phyloP scores from a whole-genome alignment of 2,113 vertebrate species.

The Balaenoptera acutorostrata region DNA sequence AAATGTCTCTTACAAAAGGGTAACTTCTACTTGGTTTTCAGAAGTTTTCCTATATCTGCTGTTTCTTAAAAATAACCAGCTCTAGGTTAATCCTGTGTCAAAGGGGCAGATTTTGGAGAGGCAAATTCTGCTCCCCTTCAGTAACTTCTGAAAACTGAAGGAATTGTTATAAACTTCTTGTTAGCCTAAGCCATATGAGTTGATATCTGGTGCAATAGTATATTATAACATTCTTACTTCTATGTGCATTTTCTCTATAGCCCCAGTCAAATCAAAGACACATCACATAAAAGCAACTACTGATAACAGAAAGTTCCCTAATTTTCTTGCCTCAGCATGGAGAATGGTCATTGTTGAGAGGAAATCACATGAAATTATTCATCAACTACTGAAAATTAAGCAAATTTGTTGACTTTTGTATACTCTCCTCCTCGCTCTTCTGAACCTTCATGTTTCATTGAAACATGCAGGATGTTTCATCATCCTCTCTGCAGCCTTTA shows the following conservation, averaged over 20 bases:
- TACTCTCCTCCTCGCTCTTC: not conserved
- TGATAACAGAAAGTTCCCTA: not conserved
- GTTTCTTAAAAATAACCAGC: not conserved
- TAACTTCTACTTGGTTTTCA: not conserved
- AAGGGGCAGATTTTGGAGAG: not conserved
- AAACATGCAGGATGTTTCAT: not conserved
- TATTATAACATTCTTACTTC: not conserved
- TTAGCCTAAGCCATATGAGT: not conserved
- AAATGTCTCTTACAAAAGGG: not conserved
- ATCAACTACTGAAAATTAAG: not conserved
- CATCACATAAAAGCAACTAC: not conserved
- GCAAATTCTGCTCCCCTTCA: not conserved
- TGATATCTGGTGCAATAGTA: not conserved
- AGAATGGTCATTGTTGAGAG: not conserved
- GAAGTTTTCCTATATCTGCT: not conserved
- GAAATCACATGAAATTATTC: not conserved
- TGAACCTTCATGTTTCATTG: not conserved
- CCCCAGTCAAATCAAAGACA: not conserved
- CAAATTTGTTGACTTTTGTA: not conserved
- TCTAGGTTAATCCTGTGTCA: not conserved
- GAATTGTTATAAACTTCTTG: constrained; percentile 13
- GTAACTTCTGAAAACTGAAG: constrained; percentile 22
- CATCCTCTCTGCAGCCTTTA: not conserved
- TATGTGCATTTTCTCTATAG: not conserved
- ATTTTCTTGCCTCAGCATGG: not conserved